phyloP scores from a whole-genome alignment of 2,797 vertebrate genomes.

The Oreochromis grahami region DNA sequence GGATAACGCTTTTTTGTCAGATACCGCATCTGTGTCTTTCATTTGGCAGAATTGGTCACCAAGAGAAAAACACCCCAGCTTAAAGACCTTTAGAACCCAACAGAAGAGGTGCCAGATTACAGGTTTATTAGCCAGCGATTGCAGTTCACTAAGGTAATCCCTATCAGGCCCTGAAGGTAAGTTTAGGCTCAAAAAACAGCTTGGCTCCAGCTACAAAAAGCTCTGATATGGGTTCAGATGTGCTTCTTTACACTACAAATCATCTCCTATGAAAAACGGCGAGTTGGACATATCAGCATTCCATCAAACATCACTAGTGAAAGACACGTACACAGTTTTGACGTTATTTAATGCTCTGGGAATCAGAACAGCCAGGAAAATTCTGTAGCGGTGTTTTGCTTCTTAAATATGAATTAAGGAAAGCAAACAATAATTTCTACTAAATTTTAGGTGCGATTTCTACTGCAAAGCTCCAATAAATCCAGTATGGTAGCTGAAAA shows the following conservation, averaged over 20 bases:
- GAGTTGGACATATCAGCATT: accelerated
- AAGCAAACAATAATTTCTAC: not conserved
- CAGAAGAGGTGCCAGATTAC: not conserved
- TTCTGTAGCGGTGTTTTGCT: not conserved
- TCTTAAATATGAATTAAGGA: not conserved
- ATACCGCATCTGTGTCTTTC: not conserved
- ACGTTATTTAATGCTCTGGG: not conserved
- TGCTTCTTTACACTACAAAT: not conserved
- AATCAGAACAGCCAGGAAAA: not conserved
- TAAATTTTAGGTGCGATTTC: not conserved
- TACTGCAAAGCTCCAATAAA: not conserved
- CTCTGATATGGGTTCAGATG: not conserved
- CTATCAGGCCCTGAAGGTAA: not conserved
- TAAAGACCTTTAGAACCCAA: not conserved
- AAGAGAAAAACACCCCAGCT: not conserved
- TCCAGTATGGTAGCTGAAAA: not conserved
- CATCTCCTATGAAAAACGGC: not conserved
- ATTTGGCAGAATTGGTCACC: not conserved
- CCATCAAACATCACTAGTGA: accelerated
- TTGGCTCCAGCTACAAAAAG: not conserved
- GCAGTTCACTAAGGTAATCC: not conserved
- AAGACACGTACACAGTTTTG: not conserved
- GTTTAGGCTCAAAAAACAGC: not conserved
- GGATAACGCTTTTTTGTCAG: not conserved
- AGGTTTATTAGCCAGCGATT: not conserved